These are phyloP conservation scores for Lasaia peninsularis DNA, from an alignment of 1,140 invertebrate genomes.

Conservation along the genomic window DNA sequence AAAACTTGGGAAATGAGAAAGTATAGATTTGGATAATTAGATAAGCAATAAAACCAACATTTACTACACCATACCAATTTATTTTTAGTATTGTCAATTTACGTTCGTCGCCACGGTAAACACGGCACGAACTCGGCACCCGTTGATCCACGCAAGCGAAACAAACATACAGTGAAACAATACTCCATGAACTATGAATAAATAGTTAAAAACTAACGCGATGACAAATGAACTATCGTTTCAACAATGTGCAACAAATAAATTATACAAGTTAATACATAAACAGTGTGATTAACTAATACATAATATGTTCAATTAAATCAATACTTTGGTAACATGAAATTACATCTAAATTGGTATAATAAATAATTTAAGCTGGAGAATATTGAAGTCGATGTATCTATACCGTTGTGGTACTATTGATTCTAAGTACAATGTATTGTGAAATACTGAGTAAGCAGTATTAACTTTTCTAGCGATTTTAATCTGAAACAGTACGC, in stretches of 20 bases:
- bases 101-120: conserved; percentile 18
- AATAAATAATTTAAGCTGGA: conserved; percentile 1
- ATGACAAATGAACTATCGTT: conserved; percentile 1
- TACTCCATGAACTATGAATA: conserved; percentile 14
- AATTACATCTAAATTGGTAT: conserved; percentile 23
- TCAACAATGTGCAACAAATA: not conserved
- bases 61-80: conserved; percentile 55
- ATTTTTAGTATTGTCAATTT: conserved; percentile 62
- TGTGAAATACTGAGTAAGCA: conserved; percentile 8
- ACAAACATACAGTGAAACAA: conserved; percentile 21
- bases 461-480: conserved; percentile 14
- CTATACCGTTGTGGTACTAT: conserved; percentile 2
- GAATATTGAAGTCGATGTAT: not conserved
- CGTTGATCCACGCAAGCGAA: conserved; percentile 17
- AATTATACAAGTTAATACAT: conserved; percentile 8
- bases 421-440: conserved; percentile 17
- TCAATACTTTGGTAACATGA: conserved; percentile 68
- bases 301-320: conserved; percentile 31
- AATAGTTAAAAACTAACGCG: conserved; percentile 18
- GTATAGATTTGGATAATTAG: no score
- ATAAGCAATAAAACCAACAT: conserved; percentile 31
- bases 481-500: conserved; percentile 31
- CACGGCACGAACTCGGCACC: conserved; percentile 6
- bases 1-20: no score
- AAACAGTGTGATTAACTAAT: conserved; percentile 9